Evolutionary conservation across 1,140 invertebrate species (phyloP), one percentile per base, ranked within the genome.

Genomic region (Philotrypesis tridentata): DNA sequence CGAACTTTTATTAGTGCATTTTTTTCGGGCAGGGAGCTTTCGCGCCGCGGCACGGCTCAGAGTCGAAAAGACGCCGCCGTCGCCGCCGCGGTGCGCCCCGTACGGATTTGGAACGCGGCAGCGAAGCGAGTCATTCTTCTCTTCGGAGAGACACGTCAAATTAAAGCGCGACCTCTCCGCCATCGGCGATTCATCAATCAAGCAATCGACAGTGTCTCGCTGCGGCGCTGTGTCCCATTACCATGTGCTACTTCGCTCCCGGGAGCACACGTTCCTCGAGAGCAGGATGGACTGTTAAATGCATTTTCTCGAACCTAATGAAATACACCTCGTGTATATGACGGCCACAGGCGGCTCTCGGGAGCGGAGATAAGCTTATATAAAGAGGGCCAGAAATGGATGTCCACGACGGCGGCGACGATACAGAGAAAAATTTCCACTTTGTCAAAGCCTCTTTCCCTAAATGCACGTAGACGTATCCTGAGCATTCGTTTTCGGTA

Each of bases 131-230:
- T 55, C 23, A 7, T 14, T 27, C 8, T 75, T 27, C 37, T 1
- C 11, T 21, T 33, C 1, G 9, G 11, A 25, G 61, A 33, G 6
- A 9, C 0, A 48, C 67, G 40, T 79, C 27, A 63, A 79, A 79
- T 79, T 79, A 72, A 79, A 63, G 23, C 29, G 25, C 73, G 25
- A 74, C 23, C 43, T 74, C 60, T 73, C 71, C 48, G 14, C 25
- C 29, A 17, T 33, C 55, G 25, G 21, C 65, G 33, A 80, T 63
- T 43, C 70, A 73, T 80, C 78, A 73, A 72, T 80, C 78, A 80
- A 73, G 23, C 40, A 12, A 63, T 63, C 70, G 48, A 79, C 77
- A 29, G 9, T 12, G 3, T 65, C 11, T 29, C 8, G 3, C 48
- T 17, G 1, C 17, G 17, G 3, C 21, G 7, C 40, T 43, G 5